A percentile compares a stretch with the other conserved stretches of the same genome.
Conservation (phyloP, 1,140 invertebrate species). For the Plodia interpunctella region DNA sequence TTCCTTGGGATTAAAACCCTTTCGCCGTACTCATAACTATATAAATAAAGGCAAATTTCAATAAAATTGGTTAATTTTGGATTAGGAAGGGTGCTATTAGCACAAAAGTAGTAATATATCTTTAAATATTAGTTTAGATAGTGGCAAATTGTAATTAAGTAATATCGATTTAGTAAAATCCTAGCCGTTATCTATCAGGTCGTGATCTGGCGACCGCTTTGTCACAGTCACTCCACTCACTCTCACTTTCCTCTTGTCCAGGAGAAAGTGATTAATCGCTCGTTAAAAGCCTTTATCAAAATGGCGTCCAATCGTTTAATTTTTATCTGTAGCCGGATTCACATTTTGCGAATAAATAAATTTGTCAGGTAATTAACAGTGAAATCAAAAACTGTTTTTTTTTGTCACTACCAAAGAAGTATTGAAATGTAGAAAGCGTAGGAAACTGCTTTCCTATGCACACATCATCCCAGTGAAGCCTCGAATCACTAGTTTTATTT, state of each 20-base stretch:
- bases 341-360: not conserved
- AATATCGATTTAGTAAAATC: not conserved
- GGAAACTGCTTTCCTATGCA: no score
- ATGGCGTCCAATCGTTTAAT: not conserved
- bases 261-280: not conserved
- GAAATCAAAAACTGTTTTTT: no score
- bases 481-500: no score
- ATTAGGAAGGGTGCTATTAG: no score
- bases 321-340: slow-evolving; percentile 2
- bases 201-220: not conserved
- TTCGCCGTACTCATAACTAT: no score
- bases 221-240: not conserved
- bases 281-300: not conserved
- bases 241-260: not conserved
- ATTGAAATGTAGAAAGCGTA: not conserved
- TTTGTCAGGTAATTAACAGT: no score
- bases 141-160: not conserved
- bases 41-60: no score
- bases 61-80: no score
- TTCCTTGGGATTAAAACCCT: no score
- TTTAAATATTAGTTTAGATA: not conserved
- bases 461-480: no score
- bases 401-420: not conserved
- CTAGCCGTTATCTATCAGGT: not conserved
- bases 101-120: no score